A percentile compares a stretch with the other conserved stretches of the same genome.
phyloP scores from a whole-genome alignment of 2,113 vertebrate genomes.

The Coregonus clupeaformis region DNA sequence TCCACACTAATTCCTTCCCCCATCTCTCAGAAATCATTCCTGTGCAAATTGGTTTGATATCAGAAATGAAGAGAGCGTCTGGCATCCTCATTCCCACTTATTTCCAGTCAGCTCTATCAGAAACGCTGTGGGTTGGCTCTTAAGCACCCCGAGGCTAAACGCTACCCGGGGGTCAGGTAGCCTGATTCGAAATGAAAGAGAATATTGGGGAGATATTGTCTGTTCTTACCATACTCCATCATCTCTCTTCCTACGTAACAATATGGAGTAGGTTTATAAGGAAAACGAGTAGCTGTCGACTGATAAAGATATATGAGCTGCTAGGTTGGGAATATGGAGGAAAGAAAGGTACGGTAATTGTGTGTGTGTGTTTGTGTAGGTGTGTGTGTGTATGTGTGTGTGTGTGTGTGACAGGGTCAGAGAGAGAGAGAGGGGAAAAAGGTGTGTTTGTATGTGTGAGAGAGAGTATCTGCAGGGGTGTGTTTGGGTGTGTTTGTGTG shows the following conservation, averaged over 20 bases:
- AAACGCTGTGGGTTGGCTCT: background rate
- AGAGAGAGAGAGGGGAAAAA: background rate
- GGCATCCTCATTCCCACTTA: background rate
- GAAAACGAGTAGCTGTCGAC: background rate
- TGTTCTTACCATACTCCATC: background rate
- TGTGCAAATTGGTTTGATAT: too few relatives aligned
- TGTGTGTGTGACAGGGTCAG: background rate
- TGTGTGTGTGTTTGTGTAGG: background rate
- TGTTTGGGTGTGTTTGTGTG: background rate
- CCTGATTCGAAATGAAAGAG: background rate
- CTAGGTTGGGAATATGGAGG: background rate
- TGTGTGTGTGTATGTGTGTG: background rate
- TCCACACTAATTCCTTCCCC: background rate
- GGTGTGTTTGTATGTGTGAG: background rate
- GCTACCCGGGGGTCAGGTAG: background rate
- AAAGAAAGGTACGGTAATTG: background rate
- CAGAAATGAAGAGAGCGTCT: background rate
- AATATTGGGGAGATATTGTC: background rate
- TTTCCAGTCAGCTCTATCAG: background rate
- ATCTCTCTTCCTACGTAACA: background rate
- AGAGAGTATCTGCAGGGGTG: background rate
- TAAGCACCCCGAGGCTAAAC: background rate
- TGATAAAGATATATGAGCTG: conserved; percentile 3
- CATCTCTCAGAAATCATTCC: background rate
- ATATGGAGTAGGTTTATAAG: background rate